Conservation (phyloP, 2,113 vertebrate species). For the Uropsilus gracilis region DNA sequence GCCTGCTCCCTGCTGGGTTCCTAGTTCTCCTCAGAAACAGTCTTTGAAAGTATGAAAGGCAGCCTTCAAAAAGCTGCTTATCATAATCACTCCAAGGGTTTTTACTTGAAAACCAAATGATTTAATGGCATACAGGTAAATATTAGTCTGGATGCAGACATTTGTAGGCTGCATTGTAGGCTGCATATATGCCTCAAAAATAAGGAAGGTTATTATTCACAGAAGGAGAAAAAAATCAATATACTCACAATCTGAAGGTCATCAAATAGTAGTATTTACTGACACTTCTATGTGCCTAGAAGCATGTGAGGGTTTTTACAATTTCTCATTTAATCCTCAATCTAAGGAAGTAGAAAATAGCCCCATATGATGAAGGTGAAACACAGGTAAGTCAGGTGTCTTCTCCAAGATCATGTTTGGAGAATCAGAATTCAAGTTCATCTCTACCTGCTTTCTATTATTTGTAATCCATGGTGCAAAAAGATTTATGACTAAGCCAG, state of each 20-base stretch:
- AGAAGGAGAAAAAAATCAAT: not conserved
- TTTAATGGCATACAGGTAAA: slow-evolving; percentile 49
- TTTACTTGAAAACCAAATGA: slow-evolving; percentile 49
- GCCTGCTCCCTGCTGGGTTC: not conserved
- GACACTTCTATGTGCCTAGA: not conserved
- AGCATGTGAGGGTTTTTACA: not conserved
- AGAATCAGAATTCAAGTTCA: not conserved
- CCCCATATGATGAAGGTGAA: not conserved
- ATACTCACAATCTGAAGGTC: not conserved
- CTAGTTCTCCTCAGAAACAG: not conserved
- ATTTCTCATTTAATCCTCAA: not conserved
- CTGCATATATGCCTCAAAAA: not conserved
- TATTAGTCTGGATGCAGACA: slow-evolving; percentile 32
- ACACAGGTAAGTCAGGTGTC: not conserved
- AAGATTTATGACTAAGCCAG: slow-evolving; percentile 15
- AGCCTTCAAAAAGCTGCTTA: not conserved
- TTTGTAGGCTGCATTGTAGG: not conserved
- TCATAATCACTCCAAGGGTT: not conserved
- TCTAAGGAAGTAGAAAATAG: not conserved
- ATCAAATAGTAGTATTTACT: slow-evolving; percentile 26
- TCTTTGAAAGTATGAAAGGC: slow-evolving; percentile 10
- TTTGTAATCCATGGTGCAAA: slow-evolving; percentile 3
- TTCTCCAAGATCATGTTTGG: not conserved
- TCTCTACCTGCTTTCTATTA: not conserved
- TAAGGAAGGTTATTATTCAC: slow-evolving; percentile 17